Base-by-base conservation (phyloP, 2,888 invertebrate species). In the Cynaeus angustus region DNA sequence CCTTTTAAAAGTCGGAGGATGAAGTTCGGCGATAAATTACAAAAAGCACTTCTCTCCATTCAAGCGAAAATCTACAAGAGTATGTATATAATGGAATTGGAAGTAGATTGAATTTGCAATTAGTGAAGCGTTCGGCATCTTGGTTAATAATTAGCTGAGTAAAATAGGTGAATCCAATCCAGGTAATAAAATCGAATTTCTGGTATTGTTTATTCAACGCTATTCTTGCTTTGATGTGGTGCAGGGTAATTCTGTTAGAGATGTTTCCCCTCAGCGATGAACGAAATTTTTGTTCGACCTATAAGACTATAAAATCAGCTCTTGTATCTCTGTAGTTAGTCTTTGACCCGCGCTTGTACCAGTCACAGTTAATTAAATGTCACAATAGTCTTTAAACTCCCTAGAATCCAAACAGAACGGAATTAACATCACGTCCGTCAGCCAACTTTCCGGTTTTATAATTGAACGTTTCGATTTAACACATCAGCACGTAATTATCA, bases 401-500 rank as follows among this genome's bases (percentile, higher is more conserved):
- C 13, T 16, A 14, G 43, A 38, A 56, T 28, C 53, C 26, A 37
- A 12, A 53, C 37, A 53, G 28, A 53, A 33, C 33, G 10, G 26
- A 33, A 33, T 53, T 33, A 53, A 53, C 53, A 33, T 37, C 33
- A 13, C 33, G 4, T 26, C 33, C 12, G 53, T 37, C 53, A 53
- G 50, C 10, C 46, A 8, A 59, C 53, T 45, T 59, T 56, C 21
- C 56, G 56, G 21, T 56, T 59, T 33, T 45, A 53, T 53, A 53
- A 53, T 46, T 59, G 59, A 46, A 59, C 46, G 56, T 62, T 62
- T 62, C 41, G 62, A 50, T 62, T 62, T 52, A 62, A 62, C 62
- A 50, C 52, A 41, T 62, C 62, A 52, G 38, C 62, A 62, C 62
- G 62, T 62, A 52, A 62, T 62, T 62, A 62, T 62, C 41, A 52